These are phyloP conservation scores for Xiphophorus birchmanni DNA, from an alignment of 2,797 vertebrate genomes.

Conservation along the genomic window DNA sequence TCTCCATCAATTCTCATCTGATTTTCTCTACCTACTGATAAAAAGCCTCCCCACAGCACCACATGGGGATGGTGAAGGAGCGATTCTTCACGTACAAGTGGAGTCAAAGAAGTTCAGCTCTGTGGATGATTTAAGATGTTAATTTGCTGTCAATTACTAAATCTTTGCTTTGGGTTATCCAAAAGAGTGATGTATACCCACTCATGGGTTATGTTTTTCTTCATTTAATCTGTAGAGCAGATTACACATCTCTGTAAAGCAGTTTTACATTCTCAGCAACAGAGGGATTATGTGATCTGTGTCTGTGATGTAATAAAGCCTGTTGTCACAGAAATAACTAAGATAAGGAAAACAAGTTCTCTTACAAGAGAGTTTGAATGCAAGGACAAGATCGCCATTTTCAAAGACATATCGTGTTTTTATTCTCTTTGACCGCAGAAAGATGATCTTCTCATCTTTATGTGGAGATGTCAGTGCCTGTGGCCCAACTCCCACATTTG, in stretches of 20 bases:
- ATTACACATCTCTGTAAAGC: slow-evolving; percentile 33
- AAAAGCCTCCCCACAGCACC: neutral
- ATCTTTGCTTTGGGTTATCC: slow-evolving; percentile 19
- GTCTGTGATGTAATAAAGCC: slow-evolving; percentile 18
- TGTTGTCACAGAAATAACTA: neutral
- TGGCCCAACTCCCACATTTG: slow-evolving; percentile 2
- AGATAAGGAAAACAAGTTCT: neutral
- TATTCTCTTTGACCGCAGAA: neutral
- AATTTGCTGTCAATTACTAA: slow-evolving; percentile 41
- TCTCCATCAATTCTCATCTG: neutral
- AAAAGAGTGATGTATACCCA: neutral
- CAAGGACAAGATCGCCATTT: neutral
- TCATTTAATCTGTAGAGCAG: slow-evolving; percentile 25
- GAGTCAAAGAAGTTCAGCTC: slow-evolving; percentile 13
- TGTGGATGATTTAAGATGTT: slow-evolving; percentile 31
- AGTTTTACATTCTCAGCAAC: slow-evolving; percentile 20
- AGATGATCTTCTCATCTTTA: slow-evolving; percentile 1
- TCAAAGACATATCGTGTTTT: neutral
- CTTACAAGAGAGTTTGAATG: neutral
- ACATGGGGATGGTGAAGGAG: neutral
- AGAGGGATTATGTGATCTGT: slow-evolving; percentile 26
- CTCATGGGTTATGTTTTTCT: slow-evolving; percentile 11
- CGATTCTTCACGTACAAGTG: slow-evolving; percentile 2
- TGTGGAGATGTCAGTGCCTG: neutral
- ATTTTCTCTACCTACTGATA: neutral